Evolutionary conservation across 2,888 invertebrate species (phyloP).

Genomic region (Liposcelis brunnea): DNA sequence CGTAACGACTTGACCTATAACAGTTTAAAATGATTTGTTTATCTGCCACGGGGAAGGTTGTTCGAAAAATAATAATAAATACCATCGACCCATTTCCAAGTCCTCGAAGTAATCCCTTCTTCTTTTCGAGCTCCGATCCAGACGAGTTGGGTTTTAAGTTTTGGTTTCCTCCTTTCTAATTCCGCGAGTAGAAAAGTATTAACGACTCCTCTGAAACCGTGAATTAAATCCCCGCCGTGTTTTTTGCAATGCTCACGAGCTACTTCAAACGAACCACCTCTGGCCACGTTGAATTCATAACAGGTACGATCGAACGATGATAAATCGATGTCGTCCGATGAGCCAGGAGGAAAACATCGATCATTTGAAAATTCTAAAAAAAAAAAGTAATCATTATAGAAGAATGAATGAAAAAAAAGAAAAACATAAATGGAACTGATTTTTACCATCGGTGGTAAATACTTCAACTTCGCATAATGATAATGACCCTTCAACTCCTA

Average conservation of each 20-base stretch:
- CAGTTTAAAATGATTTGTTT: neutral
- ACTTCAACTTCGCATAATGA: constrained; percentile 85
- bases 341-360: constrained; percentile 55
- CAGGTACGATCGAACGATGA: constrained; percentile 73
- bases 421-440: too few relatives aligned
- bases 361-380: constrained; percentile 66
- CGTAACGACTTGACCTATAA: constrained; percentile 53
- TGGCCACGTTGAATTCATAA: constrained; percentile 70
- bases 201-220: constrained; percentile 41
- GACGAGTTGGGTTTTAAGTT: constrained; percentile 66
- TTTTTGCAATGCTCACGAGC: constrained; percentile 58
- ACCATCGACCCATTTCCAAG: constrained; percentile 87
- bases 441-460: constrained; percentile 76
- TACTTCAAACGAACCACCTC: constrained; percentile 67
- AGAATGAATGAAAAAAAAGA: constrained; percentile 6
- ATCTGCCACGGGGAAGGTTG: constrained; percentile 7
- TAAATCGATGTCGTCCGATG: constrained; percentile 61
- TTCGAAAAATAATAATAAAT: constrained; percentile 21
- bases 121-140: constrained; percentile 88
- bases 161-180: constrained; percentile 60
- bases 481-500: constrained; percentile 76
- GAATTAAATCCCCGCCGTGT: constrained; percentile 50
- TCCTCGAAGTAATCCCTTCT: constrained; percentile 60
- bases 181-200: constrained; percentile 56
- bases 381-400: constrained; percentile 13